Evolutionary conservation across 2,888 invertebrate genomes (phyloP).

Genomic region (Perithous albicinctus): DNA sequence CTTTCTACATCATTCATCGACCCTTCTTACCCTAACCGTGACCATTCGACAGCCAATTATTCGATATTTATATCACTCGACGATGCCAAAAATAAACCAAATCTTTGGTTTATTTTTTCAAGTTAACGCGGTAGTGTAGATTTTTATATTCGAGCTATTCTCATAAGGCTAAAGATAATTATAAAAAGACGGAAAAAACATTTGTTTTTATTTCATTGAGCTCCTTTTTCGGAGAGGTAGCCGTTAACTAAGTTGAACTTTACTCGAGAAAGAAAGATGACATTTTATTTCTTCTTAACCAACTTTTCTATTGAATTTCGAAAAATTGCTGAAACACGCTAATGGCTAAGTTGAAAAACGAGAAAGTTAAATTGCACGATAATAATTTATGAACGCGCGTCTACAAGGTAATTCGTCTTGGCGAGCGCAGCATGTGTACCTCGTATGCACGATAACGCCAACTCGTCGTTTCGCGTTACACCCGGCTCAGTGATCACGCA

Average conservation of each 20-base stretch:
- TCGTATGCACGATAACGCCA: slow-evolving; percentile 59
- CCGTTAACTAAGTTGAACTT: too few species aligned
- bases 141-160: too few species aligned
- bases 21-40: slow-evolving; percentile 2
- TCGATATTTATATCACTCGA: slow-evolving; percentile 13
- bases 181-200: too few species aligned
- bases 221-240: too few species aligned
- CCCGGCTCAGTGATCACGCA: slow-evolving; percentile 58
- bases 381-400: slow-evolving; percentile 63
- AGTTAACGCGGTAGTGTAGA: too few species aligned
- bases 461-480: slow-evolving; percentile 58
- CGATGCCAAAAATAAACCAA: not conserved
- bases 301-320: too few species aligned
- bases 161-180: too few species aligned
- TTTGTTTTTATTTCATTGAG: too few species aligned
- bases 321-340: not conserved
- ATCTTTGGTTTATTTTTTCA: too few species aligned
- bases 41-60: slow-evolving; percentile 27
- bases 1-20: slow-evolving; percentile 52
- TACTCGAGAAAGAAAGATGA: too few species aligned
- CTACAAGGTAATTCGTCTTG: slow-evolving; percentile 65
- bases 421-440: slow-evolving; percentile 57
- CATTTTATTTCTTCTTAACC: too few species aligned
- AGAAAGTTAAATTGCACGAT: slow-evolving; percentile 10
- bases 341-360: not conserved